phyloP scores from a whole-genome alignment of 2,797 vertebrate species.

The Pterois miles region DNA sequence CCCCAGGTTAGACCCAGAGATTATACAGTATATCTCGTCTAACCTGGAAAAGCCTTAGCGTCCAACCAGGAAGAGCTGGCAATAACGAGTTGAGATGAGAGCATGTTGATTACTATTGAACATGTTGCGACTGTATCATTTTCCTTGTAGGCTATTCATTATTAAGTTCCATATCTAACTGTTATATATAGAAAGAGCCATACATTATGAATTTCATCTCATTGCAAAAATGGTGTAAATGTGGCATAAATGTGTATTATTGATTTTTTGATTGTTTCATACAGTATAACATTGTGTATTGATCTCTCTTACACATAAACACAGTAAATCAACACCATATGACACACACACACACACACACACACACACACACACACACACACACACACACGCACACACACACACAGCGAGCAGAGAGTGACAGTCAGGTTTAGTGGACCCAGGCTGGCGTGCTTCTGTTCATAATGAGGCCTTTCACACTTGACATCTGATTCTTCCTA shows the following conservation, averaged over 20 bases:
- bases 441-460: constrained; percentile 76
- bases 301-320: not conserved
- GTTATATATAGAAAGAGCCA: not conserved
- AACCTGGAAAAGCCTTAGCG: too few species aligned
- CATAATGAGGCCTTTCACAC: constrained; percentile 72
- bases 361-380: not conserved
- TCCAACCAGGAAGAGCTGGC: too few species aligned
- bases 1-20: too few species aligned
- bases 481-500: constrained; percentile 30
- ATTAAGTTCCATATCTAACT: not conserved
- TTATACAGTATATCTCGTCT: too few species aligned
- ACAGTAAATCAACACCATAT: too few species aligned
- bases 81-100: too few species aligned
- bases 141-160: not conserved
- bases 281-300: not conserved
- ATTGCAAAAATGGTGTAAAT: too few species aligned
- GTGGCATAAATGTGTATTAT: too few species aligned
- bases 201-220: too few species aligned
- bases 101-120: not conserved
- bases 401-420: not conserved
- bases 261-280: not conserved
- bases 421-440: constrained; percentile 61
- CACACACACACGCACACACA: not conserved
- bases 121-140: not conserved
- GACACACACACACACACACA: not conserved